phyloP scores from a whole-genome alignment of 1,140 invertebrate species.

The Dreissena rostriformis region DNA sequence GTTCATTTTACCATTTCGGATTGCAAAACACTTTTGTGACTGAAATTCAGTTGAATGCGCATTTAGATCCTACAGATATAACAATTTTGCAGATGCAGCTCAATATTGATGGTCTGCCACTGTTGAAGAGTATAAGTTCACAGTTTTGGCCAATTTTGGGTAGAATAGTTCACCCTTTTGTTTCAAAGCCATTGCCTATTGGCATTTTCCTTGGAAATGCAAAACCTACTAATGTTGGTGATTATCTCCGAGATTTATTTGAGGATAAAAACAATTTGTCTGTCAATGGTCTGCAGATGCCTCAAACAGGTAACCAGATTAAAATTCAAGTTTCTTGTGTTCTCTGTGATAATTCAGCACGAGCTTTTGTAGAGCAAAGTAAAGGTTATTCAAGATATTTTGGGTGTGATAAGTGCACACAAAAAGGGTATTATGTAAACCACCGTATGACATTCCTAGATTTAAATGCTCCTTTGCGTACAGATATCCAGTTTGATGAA shows the following conservation, averaged over 20 bases:
- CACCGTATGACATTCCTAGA: too few relatives aligned
- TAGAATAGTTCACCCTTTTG: slow-evolving; percentile 5
- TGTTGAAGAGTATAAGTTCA: slow-evolving; percentile 51
- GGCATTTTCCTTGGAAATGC: slow-evolving; percentile 40
- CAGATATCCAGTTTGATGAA: too few relatives aligned
- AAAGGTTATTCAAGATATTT: slow-evolving; percentile 72
- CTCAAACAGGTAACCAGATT: slow-evolving; percentile 6
- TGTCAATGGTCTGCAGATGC: slow-evolving; percentile 18
- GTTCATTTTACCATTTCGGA: slow-evolving; percentile 55
- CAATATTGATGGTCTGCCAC: slow-evolving; percentile 58
- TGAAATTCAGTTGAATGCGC: slow-evolving; percentile 27
- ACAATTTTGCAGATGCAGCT: slow-evolving; percentile 46
- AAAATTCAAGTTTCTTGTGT: slow-evolving; percentile 65
- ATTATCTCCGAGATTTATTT: slow-evolving; percentile 44
- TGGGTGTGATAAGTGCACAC: slow-evolving; percentile 52
- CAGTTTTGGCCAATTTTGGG: slow-evolving; percentile 62
- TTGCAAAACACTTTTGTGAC: slow-evolving; percentile 37
- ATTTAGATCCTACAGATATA: slow-evolving; percentile 30
- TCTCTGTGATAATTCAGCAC: slow-evolving; percentile 79
- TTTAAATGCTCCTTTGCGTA: too few relatives aligned
- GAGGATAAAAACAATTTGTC: slow-evolving; percentile 48
- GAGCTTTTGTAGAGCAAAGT: slow-evolving; percentile 76
- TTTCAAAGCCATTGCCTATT: slow-evolving; percentile 38
- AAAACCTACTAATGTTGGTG: slow-evolving; percentile 41
- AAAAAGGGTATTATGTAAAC: slow-evolving; percentile 50